These are phyloP conservation scores for Champsocephalus esox DNA, from an alignment of 2,797 vertebrate genomes.

Conservation along the genomic window DNA sequence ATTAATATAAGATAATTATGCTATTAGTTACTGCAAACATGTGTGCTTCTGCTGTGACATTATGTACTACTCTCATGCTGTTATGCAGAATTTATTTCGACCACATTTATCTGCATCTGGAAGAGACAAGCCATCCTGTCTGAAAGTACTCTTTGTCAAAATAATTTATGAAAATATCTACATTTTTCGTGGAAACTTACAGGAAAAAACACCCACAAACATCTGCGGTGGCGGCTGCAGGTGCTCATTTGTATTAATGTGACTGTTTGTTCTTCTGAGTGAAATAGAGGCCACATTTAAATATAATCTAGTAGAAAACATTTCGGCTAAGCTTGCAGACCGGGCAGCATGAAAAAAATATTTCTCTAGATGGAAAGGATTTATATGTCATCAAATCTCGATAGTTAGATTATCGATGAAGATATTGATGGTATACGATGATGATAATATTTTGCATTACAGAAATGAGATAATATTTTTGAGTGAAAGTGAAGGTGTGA, in stretches of 20 bases:
- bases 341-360: neutral
- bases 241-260: conserved; percentile 85
- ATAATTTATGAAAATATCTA: conserved; percentile 79
- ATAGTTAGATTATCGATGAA: neutral
- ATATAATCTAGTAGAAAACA: conserved; percentile 65
- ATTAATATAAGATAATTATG: neutral
- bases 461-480: conserved; percentile 40
- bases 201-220: conserved; percentile 75
- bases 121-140: conserved; percentile 63
- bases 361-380: neutral
- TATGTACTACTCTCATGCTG: conserved; percentile 1
- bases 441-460: conserved; percentile 14
- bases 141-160: conserved; percentile 76
- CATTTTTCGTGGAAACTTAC: conserved; percentile 76
- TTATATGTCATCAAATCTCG: neutral
- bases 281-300: conserved; percentile 63
- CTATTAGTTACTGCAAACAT: neutral
- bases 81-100: conserved; percentile 51
- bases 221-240: conserved; percentile 82
- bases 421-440: neutral
- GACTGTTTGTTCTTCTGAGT: conserved; percentile 67
- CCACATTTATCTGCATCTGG: conserved; percentile 58
- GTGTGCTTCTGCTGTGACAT: neutral
- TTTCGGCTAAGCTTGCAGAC: conserved; percentile 6
- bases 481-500: conserved; percentile 69